These are phyloP conservation scores for Strigops habroptila DNA, from an alignment of 2,113 vertebrate species.

Conservation along the genomic window DNA sequence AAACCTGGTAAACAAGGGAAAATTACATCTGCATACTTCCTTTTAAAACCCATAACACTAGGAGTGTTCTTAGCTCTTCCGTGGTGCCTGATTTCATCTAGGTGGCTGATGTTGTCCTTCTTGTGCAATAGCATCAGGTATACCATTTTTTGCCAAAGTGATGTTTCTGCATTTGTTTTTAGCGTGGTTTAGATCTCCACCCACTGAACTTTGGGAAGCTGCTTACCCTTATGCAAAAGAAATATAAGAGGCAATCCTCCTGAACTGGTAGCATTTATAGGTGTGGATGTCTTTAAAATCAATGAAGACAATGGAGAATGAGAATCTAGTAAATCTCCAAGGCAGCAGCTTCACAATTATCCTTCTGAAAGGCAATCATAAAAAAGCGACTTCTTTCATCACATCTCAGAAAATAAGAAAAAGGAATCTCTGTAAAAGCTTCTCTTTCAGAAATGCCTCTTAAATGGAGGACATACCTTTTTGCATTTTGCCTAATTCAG, in stretches of 20 bases:
- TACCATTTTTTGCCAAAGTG: not conserved
- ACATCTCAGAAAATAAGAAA: not conserved
- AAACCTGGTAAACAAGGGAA: not conserved
- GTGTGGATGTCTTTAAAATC: not conserved
- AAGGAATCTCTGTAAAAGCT: not conserved
- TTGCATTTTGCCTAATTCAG: not conserved
- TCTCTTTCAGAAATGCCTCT: not conserved
- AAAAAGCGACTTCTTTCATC: not conserved
- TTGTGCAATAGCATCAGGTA: not conserved
- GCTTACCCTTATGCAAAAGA: not conserved
- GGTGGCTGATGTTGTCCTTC: not conserved
- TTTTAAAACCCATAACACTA: not conserved
- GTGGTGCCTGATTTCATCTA: not conserved
- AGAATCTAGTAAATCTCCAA: not conserved
- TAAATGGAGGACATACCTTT: not conserved
- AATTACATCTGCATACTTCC: not conserved
- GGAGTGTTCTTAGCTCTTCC: not conserved
- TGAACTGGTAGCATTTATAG: not conserved
- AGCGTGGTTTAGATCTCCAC: not conserved
- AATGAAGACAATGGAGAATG: not conserved
- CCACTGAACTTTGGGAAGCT: not conserved
- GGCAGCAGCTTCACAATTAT: not conserved
- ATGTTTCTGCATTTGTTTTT: not conserved
- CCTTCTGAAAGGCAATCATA: not conserved
- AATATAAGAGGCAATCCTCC: not conserved